These are phyloP conservation scores for Cataglyphis albicans DNA, from an alignment of 2,888 invertebrate genomes.

Conservation along the genomic window DNA sequence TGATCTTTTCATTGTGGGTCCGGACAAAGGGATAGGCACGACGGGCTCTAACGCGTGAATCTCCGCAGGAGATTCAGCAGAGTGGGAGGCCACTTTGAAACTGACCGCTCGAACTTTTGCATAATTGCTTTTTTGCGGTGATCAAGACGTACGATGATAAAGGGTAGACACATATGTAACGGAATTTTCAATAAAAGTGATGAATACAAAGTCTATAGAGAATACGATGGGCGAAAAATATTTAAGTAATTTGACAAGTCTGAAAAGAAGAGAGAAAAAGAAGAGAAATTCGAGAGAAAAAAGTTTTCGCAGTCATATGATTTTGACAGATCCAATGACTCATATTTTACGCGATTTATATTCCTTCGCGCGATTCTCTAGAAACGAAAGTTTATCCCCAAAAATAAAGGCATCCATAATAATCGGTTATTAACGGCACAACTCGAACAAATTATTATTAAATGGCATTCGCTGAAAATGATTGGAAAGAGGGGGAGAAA, in stretches of 20 bases:
- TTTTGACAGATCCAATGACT: not conserved
- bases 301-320: not conserved
- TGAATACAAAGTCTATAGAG: not conserved
- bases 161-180: slow-evolving; percentile 35
- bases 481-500: not conserved
- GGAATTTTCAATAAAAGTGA: slow-evolving; percentile 33
- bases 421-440: not conserved
- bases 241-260: not conserved
- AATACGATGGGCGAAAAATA: not conserved
- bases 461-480: not conserved
- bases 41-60: slow-evolving; percentile 7
- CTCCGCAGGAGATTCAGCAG: not conserved
- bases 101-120: not conserved
- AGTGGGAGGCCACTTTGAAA: slow-evolving; percentile 5
- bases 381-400: not conserved
- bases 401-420: not conserved
- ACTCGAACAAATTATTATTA: slow-evolving; percentile 25
- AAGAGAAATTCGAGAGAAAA: not conserved
- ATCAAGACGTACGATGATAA: slow-evolving; percentile 22
- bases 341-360: not conserved
- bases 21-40: slow-evolving; percentile 19
- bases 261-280: not conserved
- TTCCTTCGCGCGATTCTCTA: not conserved
- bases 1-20: slow-evolving; percentile 26
- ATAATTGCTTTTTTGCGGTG: slow-evolving; percentile 20